Evolutionary conservation across 2,113 vertebrate genomes (phyloP), one percentile per base, ranked within the genome.

Genomic region (Ellobius talpinus): DNA sequence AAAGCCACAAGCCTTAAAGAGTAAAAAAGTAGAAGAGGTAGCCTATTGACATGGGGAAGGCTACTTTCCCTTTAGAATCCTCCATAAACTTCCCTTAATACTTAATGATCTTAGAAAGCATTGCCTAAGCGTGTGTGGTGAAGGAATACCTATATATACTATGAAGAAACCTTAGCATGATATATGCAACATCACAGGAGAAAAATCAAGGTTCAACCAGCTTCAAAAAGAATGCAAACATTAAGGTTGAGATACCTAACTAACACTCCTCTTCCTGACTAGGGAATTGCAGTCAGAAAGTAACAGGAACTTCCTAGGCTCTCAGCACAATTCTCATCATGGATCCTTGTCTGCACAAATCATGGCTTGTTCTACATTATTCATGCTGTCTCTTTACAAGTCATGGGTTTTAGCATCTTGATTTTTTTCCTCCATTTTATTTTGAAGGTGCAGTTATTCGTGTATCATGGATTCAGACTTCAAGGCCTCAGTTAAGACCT

Each of bases 371-470:
- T 66, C 16, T 23, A 42, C 81, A 85, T 5, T 55, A 14, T 50
- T 36, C n/a, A 19, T 4, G 7, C 31, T 72, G 3, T 42, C 19
- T 81, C 45, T 82, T 90, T 63, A 31, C 29, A 87, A 39, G 86
- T 91, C 61, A 79, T 31, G 47, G 16, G 61, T 90, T 79, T 77
- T 73, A 68, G 45, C 12, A 86, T 95, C 84, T 77, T 92, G 66
- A 17, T 36, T 79, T 82, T 84, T 85, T 65, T 4, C 61, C 77
- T 90, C 61, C 52, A 33, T 87, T 89, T 92, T 86, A 31, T 81
- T 77, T 93, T 94, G 78, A 94, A 96, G n/a, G 61, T 96, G 12
- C 24, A 70, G 11, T 39, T 72, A 7, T 86, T 95, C 84, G 50
- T 95, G 13, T 78, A 65, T 85, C 79, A 66, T 39, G 93, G 63